Conservation (phyloP, 2,797 vertebrate species). For the Galago senegalensis region DNA sequence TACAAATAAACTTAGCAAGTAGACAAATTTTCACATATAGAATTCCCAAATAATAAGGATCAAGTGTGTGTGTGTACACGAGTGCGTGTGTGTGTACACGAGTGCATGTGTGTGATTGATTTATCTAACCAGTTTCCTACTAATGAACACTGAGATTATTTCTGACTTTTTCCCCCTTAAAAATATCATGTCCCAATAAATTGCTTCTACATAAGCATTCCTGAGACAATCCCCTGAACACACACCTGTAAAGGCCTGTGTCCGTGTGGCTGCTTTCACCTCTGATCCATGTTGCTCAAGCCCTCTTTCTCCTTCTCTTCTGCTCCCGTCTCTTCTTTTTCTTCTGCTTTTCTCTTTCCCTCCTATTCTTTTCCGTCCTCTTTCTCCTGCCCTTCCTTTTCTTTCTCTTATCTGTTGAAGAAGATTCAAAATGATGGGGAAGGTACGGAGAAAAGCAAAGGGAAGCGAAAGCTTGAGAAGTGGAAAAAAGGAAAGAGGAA, state of each 20-base stretch:
- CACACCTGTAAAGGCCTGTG: no score
- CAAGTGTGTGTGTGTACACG: background rate
- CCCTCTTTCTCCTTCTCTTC: background rate
- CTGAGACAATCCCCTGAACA: background rate
- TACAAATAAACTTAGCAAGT: background rate
- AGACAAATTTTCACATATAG: background rate
- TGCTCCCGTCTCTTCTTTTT: background rate
- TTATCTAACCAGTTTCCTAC: background rate
- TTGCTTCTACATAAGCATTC: fast-evolving
- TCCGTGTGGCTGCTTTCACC: background rate
- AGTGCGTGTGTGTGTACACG: background rate
- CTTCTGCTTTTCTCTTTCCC: background rate
- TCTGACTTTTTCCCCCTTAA: background rate
- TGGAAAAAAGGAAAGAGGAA: background rate
- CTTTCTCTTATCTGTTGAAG: background rate
- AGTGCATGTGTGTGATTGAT: background rate
- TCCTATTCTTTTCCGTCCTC: background rate
- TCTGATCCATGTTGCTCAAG: background rate
- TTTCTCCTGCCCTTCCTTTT: background rate
- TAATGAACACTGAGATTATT: background rate
- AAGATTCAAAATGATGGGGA: background rate
- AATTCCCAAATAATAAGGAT: background rate
- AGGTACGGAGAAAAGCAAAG: background rate
- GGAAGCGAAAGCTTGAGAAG: background rate
- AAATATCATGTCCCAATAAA: background rate